Percentiles rank a stretch among this genome's conserved stretches.
Conservation (phyloP, 2,113 vertebrate species). For the Callopanchax toddi region DNA sequence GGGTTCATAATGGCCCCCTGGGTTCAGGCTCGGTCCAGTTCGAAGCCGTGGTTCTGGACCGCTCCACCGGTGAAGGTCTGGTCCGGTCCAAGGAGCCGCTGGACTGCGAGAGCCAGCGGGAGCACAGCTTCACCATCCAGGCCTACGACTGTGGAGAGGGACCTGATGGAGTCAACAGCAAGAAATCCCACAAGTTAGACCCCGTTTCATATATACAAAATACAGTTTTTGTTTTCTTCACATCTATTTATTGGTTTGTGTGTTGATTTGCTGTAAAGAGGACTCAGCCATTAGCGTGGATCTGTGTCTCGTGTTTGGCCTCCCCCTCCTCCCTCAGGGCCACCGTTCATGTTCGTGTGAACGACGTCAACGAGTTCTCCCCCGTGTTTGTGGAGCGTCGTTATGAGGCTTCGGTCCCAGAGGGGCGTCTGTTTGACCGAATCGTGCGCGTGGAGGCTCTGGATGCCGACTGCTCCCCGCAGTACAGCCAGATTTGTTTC, state of each 20-base stretch:
- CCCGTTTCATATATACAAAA: background rate
- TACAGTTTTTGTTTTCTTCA: too few species aligned
- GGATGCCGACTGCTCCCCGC: constrained; percentile 95
- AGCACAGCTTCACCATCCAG: constrained; percentile 98
- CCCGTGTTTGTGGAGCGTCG: constrained; percentile 94
- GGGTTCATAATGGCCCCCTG: constrained; percentile 85
- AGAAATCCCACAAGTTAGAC: constrained; percentile 98
- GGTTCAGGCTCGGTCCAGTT: constrained; percentile 91
- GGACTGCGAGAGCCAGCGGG: constrained; percentile 95
- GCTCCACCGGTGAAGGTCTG: constrained; percentile 94
- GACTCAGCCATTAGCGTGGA: too few species aligned
- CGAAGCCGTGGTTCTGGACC: constrained; percentile 96
- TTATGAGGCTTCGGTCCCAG: constrained; percentile 91
- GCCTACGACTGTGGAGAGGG: constrained; percentile 98
- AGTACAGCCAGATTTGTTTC: constrained; percentile 99
- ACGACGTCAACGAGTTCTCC: constrained; percentile 97
- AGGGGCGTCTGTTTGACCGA: constrained; percentile 93
- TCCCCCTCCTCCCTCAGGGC: constrained; percentile 79
- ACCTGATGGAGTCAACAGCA: constrained; percentile 93
- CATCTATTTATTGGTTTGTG: too few species aligned
- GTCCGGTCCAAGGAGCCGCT: constrained; percentile 95
- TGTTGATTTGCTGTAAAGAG: too few species aligned
- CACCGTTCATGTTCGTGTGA: constrained; percentile 94
- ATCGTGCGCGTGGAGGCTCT: constrained; percentile 94
- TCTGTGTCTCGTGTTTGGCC: constrained; percentile 11